Conservation (phyloP, 2,113 vertebrate species). For the Sula dactylatra region DNA sequence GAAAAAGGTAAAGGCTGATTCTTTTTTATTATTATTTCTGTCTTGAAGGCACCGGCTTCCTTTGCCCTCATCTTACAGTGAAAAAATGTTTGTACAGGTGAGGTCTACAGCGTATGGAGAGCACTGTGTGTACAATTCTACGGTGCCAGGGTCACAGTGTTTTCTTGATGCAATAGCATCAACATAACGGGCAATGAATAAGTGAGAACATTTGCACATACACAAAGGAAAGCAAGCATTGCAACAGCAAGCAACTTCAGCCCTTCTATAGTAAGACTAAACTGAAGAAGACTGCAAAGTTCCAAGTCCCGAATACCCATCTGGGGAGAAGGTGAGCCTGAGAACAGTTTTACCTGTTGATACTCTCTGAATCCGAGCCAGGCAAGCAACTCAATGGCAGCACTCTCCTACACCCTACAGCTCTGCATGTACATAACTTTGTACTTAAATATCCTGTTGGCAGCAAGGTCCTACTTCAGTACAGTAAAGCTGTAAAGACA, state of each 20-base stretch:
- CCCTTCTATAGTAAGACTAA: neutral
- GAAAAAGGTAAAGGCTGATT: neutral
- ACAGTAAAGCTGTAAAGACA: neutral
- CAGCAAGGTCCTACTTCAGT: neutral
- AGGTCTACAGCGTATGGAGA: neutral
- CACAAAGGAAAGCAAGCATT: neutral
- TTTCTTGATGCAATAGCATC: neutral
- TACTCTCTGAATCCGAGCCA: neutral
- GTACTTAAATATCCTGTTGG: conserved; percentile 6
- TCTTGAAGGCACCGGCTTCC: neutral
- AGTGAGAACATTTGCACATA: neutral
- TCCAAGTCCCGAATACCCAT: neutral
- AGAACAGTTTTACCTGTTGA: neutral
- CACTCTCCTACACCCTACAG: neutral
- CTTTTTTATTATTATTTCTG: neutral
- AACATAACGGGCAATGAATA: neutral
- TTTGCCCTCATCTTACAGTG: neutral
- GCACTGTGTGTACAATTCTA: neutral
- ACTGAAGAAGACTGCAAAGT: neutral
- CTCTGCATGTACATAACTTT: neutral
- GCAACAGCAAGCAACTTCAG: neutral
- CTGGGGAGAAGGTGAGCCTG: neutral
- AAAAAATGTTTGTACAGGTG: neutral
- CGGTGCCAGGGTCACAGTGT: neutral
- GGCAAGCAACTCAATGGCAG: neutral